Evolutionary conservation across 2,113 vertebrate species (phyloP).

Genomic region (Danio rerio): DNA sequence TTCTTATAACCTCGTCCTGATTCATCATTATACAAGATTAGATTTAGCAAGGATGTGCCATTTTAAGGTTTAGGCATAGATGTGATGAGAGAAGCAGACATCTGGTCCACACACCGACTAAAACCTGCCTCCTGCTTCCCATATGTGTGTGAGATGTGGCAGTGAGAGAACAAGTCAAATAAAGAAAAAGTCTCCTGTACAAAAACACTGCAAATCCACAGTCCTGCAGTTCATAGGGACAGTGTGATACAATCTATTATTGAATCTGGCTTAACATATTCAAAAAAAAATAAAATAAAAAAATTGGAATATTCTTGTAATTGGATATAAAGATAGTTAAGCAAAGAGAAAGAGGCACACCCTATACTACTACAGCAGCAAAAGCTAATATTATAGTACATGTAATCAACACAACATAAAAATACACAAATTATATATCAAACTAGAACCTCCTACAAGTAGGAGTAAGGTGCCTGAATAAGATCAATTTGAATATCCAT

Average conservation of each 20-base stretch:
- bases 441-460: not conserved
- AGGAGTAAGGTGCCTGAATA: not conserved
- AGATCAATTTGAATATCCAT: not conserved
- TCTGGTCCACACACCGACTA: conserved; percentile 51
- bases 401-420: conserved; percentile 2
- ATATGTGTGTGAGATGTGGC: conserved; percentile 55
- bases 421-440: conserved; percentile 11
- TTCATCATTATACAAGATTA: not conserved
- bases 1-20: not conserved
- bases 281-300: not conserved
- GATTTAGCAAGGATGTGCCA: conserved; percentile 2
- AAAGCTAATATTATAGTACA: not conserved
- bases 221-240: not conserved
- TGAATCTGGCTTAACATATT: conserved; percentile 15
- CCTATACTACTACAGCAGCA: not conserved
- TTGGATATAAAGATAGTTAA: not conserved
- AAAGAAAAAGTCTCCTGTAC: not conserved
- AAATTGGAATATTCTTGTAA: conserved; percentile 5
- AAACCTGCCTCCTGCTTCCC: conserved; percentile 24
- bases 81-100: conserved; percentile 36
- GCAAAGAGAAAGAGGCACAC: not conserved
- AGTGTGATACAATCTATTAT: not conserved
- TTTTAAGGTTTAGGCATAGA: conserved; percentile 2
- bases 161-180: conserved; percentile 48
- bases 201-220: not conserved